Percentiles rank a stretch among this genome's conserved stretches.
Evolutionary conservation across 2,113 vertebrate species (phyloP).

Genomic region (Dasyprocta punctata): DNA sequence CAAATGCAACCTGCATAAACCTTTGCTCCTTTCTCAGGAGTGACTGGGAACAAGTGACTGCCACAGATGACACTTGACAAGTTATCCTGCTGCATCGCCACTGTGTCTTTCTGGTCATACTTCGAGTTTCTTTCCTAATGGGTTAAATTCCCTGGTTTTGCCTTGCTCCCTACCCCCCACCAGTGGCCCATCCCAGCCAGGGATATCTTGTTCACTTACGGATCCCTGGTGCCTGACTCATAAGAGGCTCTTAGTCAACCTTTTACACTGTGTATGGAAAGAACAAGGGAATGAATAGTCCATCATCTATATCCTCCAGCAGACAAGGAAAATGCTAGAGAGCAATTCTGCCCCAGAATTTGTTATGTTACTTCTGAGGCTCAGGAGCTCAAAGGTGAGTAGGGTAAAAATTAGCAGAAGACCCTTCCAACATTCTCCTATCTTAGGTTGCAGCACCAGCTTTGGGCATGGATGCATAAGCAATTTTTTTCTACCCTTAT

Average conservation of each 20-base stretch:
- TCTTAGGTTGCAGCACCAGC: background rate
- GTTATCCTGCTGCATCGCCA: background rate
- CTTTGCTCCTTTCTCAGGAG: background rate
- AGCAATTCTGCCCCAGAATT: background rate
- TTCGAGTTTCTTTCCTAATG: background rate
- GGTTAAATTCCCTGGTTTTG: background rate
- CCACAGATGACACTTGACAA: background rate
- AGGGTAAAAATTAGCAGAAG: slow-evolving; percentile 19
- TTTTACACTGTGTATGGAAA: background rate
- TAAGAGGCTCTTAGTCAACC: background rate
- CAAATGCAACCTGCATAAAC: background rate
- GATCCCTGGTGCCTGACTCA: background rate
- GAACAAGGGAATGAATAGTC: background rate
- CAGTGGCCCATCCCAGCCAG: background rate
- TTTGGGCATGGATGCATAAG: background rate
- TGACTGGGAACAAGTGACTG: background rate
- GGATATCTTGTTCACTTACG: background rate
- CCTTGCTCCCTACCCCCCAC: background rate
- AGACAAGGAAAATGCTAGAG: background rate
- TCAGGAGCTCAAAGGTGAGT: background rate
- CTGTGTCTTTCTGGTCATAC: background rate
- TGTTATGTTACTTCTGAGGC: background rate
- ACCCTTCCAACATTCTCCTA: background rate
- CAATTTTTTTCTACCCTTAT: background rate
- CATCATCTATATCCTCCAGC: background rate